Evolutionary conservation across 1,140 invertebrate species (phyloP), one percentile per base, ranked within the genome.

Genomic region (Ceratina japonica): DNA sequence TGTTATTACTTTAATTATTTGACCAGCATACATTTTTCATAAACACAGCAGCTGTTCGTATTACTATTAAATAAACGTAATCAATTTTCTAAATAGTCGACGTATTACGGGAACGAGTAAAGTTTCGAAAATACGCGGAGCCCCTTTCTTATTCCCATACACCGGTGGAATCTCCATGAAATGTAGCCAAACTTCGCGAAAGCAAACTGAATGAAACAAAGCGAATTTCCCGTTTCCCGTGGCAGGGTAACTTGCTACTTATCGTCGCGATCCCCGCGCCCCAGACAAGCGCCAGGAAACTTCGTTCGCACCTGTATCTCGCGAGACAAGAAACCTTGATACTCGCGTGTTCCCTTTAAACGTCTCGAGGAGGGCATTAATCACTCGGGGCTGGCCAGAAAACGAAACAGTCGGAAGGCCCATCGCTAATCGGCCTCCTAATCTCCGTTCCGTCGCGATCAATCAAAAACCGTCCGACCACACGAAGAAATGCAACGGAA

Each of bases 351-450:
- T 63, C 5, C 10, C 27, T 54, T 44, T 20, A 20, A 63, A 54
- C 49, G 22, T 8, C 59, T 1, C 56, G 22, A 13, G 15, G 56
- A 61, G 20, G 24, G 65, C 69, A 78, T 78, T 72, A 78, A 78
- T 78, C 75, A 78, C 75, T 1, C 16, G 52, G 69, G 31, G 49
- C 1, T n/a, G 22, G 56, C 20, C 68, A 56, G 58, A 63, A 78
- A 7, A 64, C 49, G 56, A 49, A 72, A 62, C 75, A 52, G 27
- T 63, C 66, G 15, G 10, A 62, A 44, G 49, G 69, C 58, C 68
- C 7, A 44, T 44, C 37, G 59, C 59, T 77, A 77, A 77, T 77
- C 59, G 75, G 31, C 54, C 59, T 10, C 27, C 68, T 72, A 72
- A 78, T 78, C 75, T 72, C 20, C 44, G 44, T 12, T 20, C 18